phyloP scores from a whole-genome alignment of 2,113 vertebrate genomes.

The Callipepla squamata region DNA sequence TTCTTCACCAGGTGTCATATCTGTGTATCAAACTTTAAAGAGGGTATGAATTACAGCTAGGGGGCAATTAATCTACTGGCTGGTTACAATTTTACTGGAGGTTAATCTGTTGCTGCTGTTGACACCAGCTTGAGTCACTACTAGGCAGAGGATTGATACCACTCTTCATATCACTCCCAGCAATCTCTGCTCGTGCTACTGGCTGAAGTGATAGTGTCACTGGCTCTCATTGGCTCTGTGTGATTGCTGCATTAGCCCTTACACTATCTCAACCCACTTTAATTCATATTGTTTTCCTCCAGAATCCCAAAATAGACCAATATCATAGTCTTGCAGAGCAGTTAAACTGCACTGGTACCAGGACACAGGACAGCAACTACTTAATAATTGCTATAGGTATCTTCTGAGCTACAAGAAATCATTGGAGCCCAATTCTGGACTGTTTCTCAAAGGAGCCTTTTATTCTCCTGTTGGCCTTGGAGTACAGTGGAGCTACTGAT shows the following conservation, averaged over 20 bases:
- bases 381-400: neutral
- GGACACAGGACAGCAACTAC: neutral
- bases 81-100: neutral
- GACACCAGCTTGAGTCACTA: neutral
- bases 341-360: neutral
- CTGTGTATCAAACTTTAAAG: neutral
- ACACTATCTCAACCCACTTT: neutral
- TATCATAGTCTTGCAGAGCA: neutral
- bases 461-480: neutral
- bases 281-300: neutral
- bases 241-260: neutral
- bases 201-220: neutral
- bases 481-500: neutral
- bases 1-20: neutral
- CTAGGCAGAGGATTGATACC: neutral
- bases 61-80: neutral
- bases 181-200: neutral
- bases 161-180: neutral
- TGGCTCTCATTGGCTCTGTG: neutral
- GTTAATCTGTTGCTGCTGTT: neutral
- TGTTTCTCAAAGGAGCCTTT: neutral
- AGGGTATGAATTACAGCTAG: neutral
- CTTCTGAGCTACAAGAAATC: neutral
- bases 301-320: neutral
- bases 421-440: neutral